Evolutionary conservation across 2,797 vertebrate species (phyloP).

Genomic region (Lemur catta): DNA sequence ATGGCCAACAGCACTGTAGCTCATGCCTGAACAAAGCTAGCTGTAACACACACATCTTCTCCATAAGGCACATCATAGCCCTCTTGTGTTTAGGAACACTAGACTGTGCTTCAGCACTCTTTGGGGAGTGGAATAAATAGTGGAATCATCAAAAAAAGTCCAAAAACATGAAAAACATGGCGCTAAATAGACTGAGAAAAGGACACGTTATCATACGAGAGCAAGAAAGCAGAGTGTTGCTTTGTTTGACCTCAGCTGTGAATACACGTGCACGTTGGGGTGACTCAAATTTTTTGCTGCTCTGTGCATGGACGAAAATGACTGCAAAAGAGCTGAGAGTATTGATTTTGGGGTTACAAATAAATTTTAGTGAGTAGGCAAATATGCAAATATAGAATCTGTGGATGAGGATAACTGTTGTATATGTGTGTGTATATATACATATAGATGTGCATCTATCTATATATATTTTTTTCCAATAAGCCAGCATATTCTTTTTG

Average conservation of each 20-base stretch:
- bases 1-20: not conserved
- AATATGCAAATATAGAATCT: not conserved
- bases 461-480: not conserved
- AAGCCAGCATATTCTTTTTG: not conserved
- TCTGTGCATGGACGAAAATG: not conserved
- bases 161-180: not conserved
- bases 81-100: not conserved
- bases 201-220: not conserved
- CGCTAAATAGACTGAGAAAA: not conserved
- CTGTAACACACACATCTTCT: not conserved
- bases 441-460: not conserved
- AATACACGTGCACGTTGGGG: fast-evolving
- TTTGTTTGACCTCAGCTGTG: not conserved
- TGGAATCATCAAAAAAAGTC: not conserved
- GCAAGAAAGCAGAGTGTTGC: too few species aligned
- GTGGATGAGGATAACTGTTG: not conserved
- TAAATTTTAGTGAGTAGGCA: not conserved
- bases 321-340: not conserved
- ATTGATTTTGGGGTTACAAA: not conserved
- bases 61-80: not conserved
- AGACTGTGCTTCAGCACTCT: not conserved
- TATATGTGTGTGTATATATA: not conserved
- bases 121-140: not conserved
- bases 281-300: not conserved
- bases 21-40: not conserved